phyloP scores from a whole-genome alignment of 64 coral and sea anemone genomes.

The Astreopora myriophthalma region DNA sequence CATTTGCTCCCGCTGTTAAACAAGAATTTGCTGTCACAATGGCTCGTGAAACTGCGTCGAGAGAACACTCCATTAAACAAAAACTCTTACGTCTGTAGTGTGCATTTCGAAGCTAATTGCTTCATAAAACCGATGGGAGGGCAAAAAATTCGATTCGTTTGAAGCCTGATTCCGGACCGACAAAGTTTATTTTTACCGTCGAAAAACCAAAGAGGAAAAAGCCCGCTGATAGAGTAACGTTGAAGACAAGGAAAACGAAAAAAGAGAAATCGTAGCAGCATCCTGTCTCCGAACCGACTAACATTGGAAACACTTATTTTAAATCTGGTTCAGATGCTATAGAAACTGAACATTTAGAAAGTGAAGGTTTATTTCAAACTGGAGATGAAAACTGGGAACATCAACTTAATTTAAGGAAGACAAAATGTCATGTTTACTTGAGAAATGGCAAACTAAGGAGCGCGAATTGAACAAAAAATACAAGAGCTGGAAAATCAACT shows the following conservation, averaged over 20 bases:
- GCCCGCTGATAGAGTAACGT: slow-evolving; percentile 24
- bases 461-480: slow-evolving; percentile 61
- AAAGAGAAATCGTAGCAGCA: slow-evolving; percentile 43
- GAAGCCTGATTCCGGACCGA: slow-evolving; percentile 46
- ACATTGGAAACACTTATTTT: not conserved
- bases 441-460: slow-evolving; percentile 56
- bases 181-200: slow-evolving; percentile 45
- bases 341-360: not conserved
- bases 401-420: slow-evolving; percentile 52
- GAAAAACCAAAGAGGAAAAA: slow-evolving; percentile 60
- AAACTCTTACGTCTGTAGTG: not conserved
- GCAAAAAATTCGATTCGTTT: slow-evolving; percentile 42
- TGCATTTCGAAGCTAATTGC: not conserved
- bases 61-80: no score
- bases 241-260: not conserved
- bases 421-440: slow-evolving; percentile 42
- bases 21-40: no score
- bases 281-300: slow-evolving; percentile 36
- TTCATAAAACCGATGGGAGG: not conserved
- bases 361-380: not conserved
- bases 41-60: no score
- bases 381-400: not conserved
- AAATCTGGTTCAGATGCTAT: not conserved
- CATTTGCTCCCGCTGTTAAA: no score
- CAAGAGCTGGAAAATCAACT: slow-evolving; percentile 58